phyloP scores from a whole-genome alignment of 2,888 invertebrate species.

The Drosophila birchii region DNA sequence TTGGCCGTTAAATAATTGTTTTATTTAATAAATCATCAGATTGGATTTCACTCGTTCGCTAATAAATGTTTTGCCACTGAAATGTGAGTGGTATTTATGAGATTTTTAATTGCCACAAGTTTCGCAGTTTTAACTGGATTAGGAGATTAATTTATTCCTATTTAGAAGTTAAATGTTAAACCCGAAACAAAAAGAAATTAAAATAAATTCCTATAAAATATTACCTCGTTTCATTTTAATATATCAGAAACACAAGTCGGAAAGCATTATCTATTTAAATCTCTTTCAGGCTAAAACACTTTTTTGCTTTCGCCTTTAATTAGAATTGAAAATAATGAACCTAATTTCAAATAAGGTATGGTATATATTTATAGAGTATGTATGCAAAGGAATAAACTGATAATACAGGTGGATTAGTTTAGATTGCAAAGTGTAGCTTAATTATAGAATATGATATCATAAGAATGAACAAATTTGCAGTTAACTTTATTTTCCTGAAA shows the following conservation, averaged over 20 bases:
- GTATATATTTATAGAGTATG: no score
- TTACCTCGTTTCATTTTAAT: background rate
- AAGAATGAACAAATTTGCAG: no score
- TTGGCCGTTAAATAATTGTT: slow-evolving; percentile 57
- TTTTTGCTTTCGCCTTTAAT: background rate
- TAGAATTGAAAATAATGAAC: no score
- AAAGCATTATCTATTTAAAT: background rate
- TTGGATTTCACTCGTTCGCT: slow-evolving; percentile 1
- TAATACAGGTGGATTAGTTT: no score
- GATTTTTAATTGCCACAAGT: background rate
- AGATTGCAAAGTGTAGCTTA: no score
- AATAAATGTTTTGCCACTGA: background rate
- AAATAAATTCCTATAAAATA: background rate
- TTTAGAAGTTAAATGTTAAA: no score
- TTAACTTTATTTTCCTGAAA: no score
- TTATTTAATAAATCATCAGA: slow-evolving; percentile 35
- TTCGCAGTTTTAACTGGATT: background rate
- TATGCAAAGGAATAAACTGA: no score
- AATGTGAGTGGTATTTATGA: slow-evolving; percentile 11
- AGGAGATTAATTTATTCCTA: background rate
- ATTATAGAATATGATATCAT: no score
- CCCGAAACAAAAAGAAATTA: background rate
- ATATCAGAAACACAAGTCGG: background rate
- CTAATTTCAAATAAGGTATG: no score
- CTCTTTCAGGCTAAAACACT: background rate